Evolutionary conservation across 2,113 vertebrate genomes (phyloP).

Genomic region (Condylura cristata): DNA sequence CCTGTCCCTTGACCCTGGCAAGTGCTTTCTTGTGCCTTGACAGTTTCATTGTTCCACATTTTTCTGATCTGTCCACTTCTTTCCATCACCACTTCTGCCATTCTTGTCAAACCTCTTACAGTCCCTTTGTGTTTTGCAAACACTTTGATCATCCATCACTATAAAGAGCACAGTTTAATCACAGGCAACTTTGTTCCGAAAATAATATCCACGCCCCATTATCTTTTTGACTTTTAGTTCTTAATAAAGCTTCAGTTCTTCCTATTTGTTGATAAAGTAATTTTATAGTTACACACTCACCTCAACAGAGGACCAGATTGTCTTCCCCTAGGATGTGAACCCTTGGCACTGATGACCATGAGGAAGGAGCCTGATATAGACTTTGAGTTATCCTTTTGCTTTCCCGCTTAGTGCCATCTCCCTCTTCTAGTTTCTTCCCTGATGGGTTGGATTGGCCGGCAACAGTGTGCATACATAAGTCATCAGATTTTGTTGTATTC

Average conservation of each 20-base stretch:
- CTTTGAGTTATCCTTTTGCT: not conserved
- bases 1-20: not conserved
- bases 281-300: not conserved
- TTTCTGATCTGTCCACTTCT: not conserved
- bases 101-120: not conserved
- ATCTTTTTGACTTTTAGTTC: not conserved
- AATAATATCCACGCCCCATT: not conserved
- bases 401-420: not conserved
- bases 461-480: not conserved
- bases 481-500: not conserved
- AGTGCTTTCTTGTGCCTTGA: not conserved
- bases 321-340: too few relatives aligned
- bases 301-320: not conserved
- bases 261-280: not conserved
- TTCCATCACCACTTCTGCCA: not conserved
- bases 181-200: conserved; percentile 11
- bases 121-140: not conserved
- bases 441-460: not conserved
- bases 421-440: not conserved
- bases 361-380: not conserved
- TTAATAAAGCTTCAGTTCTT: not conserved
- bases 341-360: too few relatives aligned
- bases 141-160: not conserved
- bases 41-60: not conserved
- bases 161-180: not conserved